Conservation (phyloP, 1,140 invertebrate genomes). For the Adelges cooleyi region DNA sequence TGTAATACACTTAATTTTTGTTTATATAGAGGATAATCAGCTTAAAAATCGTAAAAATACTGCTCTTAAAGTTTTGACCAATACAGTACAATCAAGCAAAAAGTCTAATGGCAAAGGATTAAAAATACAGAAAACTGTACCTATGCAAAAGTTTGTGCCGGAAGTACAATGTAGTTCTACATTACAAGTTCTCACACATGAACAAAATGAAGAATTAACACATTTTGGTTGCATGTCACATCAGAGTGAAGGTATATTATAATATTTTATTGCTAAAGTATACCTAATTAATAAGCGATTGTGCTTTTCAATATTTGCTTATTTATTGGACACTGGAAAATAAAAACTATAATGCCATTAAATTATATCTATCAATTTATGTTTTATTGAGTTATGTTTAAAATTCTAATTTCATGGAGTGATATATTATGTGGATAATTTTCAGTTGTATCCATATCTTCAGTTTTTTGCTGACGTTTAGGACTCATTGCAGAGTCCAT, state of each 20-base stretch:
- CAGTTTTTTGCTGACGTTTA: too few relatives aligned
- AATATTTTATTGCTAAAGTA: background rate
- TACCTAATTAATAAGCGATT: background rate
- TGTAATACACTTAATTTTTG: too few relatives aligned
- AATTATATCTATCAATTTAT: too few relatives aligned
- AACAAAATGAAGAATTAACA: background rate
- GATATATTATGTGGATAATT: too few relatives aligned
- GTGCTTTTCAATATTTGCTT: background rate
- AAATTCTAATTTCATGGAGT: too few relatives aligned
- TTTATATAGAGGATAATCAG: too few relatives aligned
- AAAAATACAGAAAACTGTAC: background rate
- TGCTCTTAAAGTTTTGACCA: conserved; percentile 6
- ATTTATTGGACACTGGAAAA: too few relatives aligned
- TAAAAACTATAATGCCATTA: too few relatives aligned
- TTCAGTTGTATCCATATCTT: too few relatives aligned
- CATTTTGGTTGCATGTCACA: background rate
- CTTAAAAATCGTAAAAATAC: background rate
- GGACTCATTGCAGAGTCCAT: too few relatives aligned
- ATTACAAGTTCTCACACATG: background rate
- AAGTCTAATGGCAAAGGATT: background rate
- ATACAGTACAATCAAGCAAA: background rate
- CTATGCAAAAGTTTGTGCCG: background rate
- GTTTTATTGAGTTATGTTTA: too few relatives aligned
- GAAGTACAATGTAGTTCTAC: background rate
- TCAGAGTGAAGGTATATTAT: background rate